Conservation (phyloP, 2,797 vertebrate genomes). For the Eutrigla gurnardus region DNA sequence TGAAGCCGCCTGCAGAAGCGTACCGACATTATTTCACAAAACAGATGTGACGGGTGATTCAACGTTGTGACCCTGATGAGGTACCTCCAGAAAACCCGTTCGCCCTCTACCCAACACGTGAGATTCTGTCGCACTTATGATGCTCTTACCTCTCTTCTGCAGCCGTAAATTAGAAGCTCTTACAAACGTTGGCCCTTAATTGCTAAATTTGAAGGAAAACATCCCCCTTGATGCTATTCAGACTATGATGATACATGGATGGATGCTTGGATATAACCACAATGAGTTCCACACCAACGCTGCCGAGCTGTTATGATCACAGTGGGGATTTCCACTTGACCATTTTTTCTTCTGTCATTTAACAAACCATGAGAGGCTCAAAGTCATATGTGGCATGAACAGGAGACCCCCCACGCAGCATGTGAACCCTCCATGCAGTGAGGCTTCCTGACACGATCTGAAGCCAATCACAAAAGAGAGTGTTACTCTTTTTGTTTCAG, state of each 20-base stretch:
- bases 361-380: slow-evolving; percentile 8
- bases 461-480: neutral
- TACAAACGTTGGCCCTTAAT: slow-evolving; percentile 6
- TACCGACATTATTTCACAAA: slow-evolving; percentile 36
- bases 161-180: slow-evolving; percentile 1
- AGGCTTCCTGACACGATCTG: slow-evolving; percentile 16
- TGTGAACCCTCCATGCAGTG: slow-evolving; percentile 11
- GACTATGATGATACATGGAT: slow-evolving; percentile 10
- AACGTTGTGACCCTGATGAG: slow-evolving; percentile 24
- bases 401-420: neutral
- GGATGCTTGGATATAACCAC: slow-evolving; percentile 18
- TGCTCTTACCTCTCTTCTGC: neutral
- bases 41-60: slow-evolving; percentile 33
- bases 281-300: neutral
- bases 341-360: slow-evolving; percentile 18
- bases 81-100: neutral
- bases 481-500: neutral
- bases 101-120: neutral
- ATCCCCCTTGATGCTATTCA: neutral
- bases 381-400: slow-evolving; percentile 15
- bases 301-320: slow-evolving; percentile 14
- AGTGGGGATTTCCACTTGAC: slow-evolving; percentile 12
- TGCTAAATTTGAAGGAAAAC: slow-evolving; percentile 14
- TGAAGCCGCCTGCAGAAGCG: slow-evolving; percentile 22
- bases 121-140: neutral